Base-by-base conservation (phyloP, 2,113 vertebrate species). In the Hippoglossus stenolepis region DNA sequence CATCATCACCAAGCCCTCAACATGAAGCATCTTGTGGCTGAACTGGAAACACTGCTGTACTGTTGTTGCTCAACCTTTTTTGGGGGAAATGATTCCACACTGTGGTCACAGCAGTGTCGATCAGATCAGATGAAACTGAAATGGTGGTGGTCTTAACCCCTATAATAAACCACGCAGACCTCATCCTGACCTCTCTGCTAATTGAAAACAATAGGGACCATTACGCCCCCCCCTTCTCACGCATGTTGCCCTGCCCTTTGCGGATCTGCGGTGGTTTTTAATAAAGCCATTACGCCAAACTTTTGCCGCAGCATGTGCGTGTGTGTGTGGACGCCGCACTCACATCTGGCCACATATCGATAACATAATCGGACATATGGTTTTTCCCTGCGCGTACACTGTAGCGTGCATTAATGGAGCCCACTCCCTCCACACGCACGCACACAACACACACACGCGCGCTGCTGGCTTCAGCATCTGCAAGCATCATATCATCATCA, bases 251-350 rank as follows among this genome's bases (percentile, higher is more conserved):
- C 80, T 83, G 79, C 74, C 81, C 84, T 83, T 80, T 63, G 11
- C 59, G 68, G 71, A 23, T 74, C 73, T 65, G 18, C 54, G 60
- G n/a, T 58, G 73, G 20, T 69, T 76, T 88, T 79, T 81, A 49
- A 65, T 63, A 73, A 80, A 77, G 20, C 73, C 60, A 84, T 79
- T 74, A 89, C 62, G 75, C 57, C n/a, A 59, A 91, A 90, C 82
- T 91, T 90, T 82, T 92, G 89, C 90, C 90, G 92, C 91, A 92
- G 82, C 89, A 43, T 43, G 40, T 87, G 90, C 90, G 31, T 31
- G 31, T 85, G 90, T 89, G 86, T 89, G 82, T 86, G 79, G 81
- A 89, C 83, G 56, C 77, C 81, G 83, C 86, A 85, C 87, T 85
- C 70, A 59, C 81, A 82, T 79, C 79, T 68, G 77, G 62, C 63